Evolutionary conservation across 2,113 vertebrate genomes (phyloP), one percentile per base, ranked within the genome.

Genomic region (Toxotes jaculatrix): DNA sequence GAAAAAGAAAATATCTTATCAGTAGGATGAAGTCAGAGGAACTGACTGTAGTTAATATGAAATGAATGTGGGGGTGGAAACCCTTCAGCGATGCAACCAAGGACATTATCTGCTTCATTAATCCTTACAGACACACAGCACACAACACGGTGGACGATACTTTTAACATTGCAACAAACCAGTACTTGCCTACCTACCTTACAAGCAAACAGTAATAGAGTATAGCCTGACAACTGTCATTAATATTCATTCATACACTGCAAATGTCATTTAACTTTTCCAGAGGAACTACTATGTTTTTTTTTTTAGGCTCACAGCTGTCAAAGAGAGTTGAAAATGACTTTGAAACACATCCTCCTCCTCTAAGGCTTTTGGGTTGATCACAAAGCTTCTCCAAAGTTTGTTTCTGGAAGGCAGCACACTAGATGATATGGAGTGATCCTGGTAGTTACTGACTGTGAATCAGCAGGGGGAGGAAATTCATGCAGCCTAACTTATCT

Each of bases 1-100:
- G 66, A 88, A 83, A 38, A 74, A 80, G 70, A 84, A 75, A 69
- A 70, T 71, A 67, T 89, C 77, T 88, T 86, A 90, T 93, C 74
- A 86, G 66, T 49, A n/a, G 71, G 45, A 83, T 79, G 79, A 83
- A 84, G 80, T 90, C 51, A 31, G 67, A 72, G 74, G 67, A 82
- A 90, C 60, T 71, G 4, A 80, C 51, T 72, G 42, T 38, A 74
- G 79, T 82, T 88, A 68, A 91, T 79, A 81, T 72, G 23, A 90
- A 86, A 84, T 59, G 34, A 89, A 83, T 65, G 83, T 51, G 84
- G 53, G 87, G 88, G 88, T 68, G 80, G 83, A 77, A 76, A 80
- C 59, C 84, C 89, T 86, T 90, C 71, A 88, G 85, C 80, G 36
- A 68, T 66, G 75, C 78, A 64, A 71, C 64, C 59, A 56, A 84